Base-by-base conservation (phyloP, 2,797 vertebrate genomes). In the Sebastes miniatus region DNA sequence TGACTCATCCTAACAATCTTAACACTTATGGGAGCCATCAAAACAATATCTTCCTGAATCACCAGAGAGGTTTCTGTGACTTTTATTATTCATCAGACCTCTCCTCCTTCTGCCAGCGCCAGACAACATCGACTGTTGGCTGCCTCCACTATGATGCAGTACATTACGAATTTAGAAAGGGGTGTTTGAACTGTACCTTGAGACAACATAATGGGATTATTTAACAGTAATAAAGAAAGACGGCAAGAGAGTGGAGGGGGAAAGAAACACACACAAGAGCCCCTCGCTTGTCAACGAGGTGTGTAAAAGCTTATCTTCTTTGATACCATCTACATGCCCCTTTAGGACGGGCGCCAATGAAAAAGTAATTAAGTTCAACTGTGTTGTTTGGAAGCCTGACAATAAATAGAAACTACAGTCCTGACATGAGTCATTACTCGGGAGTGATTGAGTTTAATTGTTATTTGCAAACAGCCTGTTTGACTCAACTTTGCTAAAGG, bases 161-260 rank as follows among this genome's bases (percentile, higher is more conserved):
- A 13, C 81, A 87, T 92, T 86, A 83, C 25, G 2, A 36, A 87
- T 92, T 90, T 88, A 91, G 75, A 84, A 32, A 73, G 76, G 54
- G 66, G 72, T 83, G 79, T 80, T 74, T 81, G 80, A 88, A 87
- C 79, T 85, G 83, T 66, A 89, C 80, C 84, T 88, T 82, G 76
- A 89, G 87, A 91, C 65, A 89, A 75, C 81, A 76, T 84, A 84
- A 90, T 83, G 80, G 78, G 80, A 88, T 93, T 84, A 89, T 91
- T 87, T 83, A 81, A 87, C 54, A 68, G 66, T 70, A 80, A 88
- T 85, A 77, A 80, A 85, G 83, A 88, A 86, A 85, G 76, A 89
- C 74, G 75, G 80, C 22, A 22, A 54, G 74, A 64, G 76, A 34
- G 76, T 29, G 4, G n/a, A 3, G 1, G 25, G 13, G 11, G 16